These are phyloP conservation scores for Corythucha ciliata DNA, from an alignment of 2,888 invertebrate species.

Conservation along the genomic window DNA sequence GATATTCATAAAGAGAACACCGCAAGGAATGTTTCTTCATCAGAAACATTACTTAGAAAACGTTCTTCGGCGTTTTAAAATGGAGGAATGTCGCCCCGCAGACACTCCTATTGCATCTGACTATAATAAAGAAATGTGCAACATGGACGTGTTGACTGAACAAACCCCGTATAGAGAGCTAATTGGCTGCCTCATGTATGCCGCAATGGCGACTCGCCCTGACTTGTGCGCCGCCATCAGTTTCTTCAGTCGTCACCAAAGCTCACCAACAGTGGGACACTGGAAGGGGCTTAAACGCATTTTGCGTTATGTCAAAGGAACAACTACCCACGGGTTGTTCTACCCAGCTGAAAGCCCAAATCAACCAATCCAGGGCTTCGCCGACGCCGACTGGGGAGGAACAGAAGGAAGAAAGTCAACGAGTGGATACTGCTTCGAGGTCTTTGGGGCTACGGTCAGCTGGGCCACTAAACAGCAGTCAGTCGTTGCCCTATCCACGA, in stretches of 20 bases:
- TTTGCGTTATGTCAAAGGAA: slow-evolving; percentile 25
- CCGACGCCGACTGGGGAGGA: slow-evolving; percentile 15
- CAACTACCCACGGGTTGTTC: slow-evolving; percentile 13
- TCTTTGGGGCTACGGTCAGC: slow-evolving; percentile 11
- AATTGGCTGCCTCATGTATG: slow-evolving; percentile 26
- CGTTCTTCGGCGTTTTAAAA: slow-evolving; percentile 14
- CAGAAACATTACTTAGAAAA: slow-evolving; percentile 4
- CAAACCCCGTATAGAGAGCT: slow-evolving; percentile 19
- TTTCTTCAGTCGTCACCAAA: slow-evolving; percentile 28
- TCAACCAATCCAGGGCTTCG: background rate
- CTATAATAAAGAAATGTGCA: background rate
- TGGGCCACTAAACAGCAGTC: slow-evolving; percentile 15
- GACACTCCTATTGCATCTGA: slow-evolving; percentile 13
- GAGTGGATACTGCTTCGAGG: slow-evolving; percentile 15
- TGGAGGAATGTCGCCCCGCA: slow-evolving; percentile 12
- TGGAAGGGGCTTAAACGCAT: slow-evolving; percentile 27
- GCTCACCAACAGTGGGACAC: slow-evolving; percentile 21
- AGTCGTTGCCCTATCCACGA: slow-evolving; percentile 9
- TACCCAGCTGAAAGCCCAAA: background rate
- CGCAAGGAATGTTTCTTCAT: slow-evolving; percentile 9
- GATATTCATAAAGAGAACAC: background rate
- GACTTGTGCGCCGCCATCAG: slow-evolving; percentile 27
- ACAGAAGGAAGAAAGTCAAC: slow-evolving; percentile 17
- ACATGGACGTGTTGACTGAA: too few relatives aligned
- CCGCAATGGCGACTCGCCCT: slow-evolving; percentile 27